These are phyloP conservation scores for Seira musarum DNA, from an alignment of 2,888 invertebrate genomes.

Conservation along the genomic window DNA sequence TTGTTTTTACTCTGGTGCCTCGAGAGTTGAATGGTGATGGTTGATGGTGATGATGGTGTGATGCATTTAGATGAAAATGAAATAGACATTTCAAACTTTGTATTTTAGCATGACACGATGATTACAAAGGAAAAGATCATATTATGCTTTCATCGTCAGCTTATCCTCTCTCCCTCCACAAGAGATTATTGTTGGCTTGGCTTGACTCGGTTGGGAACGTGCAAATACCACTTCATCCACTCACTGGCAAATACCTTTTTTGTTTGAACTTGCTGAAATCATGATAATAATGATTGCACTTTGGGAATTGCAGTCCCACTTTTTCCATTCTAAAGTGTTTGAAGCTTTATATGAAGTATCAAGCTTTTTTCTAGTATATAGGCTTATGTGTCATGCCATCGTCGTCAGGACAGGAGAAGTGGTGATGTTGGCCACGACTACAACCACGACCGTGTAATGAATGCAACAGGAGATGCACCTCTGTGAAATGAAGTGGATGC, in stretches of 20 bases:
- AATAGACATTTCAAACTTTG: slow-evolving; percentile 18
- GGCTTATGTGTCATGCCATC: too few species aligned
- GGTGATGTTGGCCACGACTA: too few species aligned
- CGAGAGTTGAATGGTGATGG: too few species aligned
- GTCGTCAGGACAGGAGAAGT: too few species aligned
- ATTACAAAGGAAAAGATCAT: slow-evolving; percentile 40
- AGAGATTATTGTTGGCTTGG: not conserved
- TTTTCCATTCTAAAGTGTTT: too few species aligned
- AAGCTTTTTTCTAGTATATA: too few species aligned
- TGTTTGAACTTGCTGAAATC: not conserved
- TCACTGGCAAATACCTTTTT: not conserved
- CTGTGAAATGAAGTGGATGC: not conserved
- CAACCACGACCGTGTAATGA: not conserved
- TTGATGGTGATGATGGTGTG: too few species aligned
- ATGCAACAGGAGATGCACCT: slow-evolving; percentile 6
- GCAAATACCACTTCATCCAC: too few species aligned
- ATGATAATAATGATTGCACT: not conserved
- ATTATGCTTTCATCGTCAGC: not conserved
- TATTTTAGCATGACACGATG: slow-evolving; percentile 49
- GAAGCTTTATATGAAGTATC: too few species aligned
- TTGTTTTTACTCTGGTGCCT: slow-evolving; percentile 3
- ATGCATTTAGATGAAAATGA: slow-evolving; percentile 9
- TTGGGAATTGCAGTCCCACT: slow-evolving; percentile 6
- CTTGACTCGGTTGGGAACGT: not conserved
- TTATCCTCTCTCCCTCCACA: not conserved